A percentile compares a stretch with the other conserved stretches of the same genome.
phyloP scores from a whole-genome alignment of 2,888 invertebrate genomes.

The Portevinia maculata region DNA sequence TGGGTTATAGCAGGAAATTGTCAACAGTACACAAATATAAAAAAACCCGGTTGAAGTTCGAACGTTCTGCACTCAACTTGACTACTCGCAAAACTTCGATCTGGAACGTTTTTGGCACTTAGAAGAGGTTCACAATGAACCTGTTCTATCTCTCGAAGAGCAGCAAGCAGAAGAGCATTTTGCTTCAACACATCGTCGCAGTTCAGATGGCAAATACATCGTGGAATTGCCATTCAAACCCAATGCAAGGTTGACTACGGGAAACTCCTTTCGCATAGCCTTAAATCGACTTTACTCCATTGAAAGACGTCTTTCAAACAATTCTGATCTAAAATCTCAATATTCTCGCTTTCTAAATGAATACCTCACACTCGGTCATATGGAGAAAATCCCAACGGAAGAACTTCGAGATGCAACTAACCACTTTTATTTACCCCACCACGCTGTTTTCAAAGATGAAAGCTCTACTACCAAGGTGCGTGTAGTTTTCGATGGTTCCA shows the following conservation, averaged over 20 bases:
- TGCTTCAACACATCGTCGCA: slow-evolving; percentile 3
- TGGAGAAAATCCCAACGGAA: slow-evolving; percentile 36
- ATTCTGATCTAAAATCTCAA: slow-evolving; percentile 1
- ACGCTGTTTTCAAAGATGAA: slow-evolving; percentile 7
- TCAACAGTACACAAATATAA: too few species aligned
- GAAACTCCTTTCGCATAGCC: slow-evolving; percentile 12
- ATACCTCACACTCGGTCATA: slow-evolving; percentile 37
- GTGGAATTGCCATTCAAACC: slow-evolving; percentile 18
- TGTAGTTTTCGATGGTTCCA: slow-evolving; percentile 64
- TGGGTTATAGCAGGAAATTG: slow-evolving; percentile 6
- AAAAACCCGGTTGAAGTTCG: too few species aligned
- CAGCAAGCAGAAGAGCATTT: slow-evolving; percentile 24
- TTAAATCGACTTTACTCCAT: slow-evolving; percentile 16
- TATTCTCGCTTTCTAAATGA: slow-evolving; percentile 30
- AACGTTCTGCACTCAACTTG: slow-evolving; percentile 1
- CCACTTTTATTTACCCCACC: slow-evolving; percentile 23
- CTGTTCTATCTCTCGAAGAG: slow-evolving; percentile 7
- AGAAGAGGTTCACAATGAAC: slow-evolving; percentile 14
- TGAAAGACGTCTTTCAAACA: slow-evolving; percentile 4
- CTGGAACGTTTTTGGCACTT: slow-evolving; percentile 1
- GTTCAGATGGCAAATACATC: slow-evolving; percentile 17
- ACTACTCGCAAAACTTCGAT: slow-evolving; percentile 10
- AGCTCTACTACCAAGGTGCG: slow-evolving; percentile 47
- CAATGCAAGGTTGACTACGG: background rate
- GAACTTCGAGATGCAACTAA: slow-evolving; percentile 13